Evolutionary conservation across 2,888 invertebrate genomes (phyloP).

Genomic region (Stenolophus ochropezus): DNA sequence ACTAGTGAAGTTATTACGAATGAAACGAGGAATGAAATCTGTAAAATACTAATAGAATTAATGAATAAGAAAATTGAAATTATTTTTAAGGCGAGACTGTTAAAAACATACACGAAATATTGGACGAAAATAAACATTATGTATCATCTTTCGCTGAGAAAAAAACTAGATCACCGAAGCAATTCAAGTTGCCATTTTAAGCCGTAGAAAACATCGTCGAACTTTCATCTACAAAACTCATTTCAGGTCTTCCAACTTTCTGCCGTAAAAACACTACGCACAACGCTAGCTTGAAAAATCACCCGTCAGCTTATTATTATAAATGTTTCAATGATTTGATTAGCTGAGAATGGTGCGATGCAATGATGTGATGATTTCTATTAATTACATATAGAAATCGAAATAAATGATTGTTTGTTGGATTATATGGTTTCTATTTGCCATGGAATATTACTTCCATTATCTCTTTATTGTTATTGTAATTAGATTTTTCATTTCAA

Average conservation of each 20-base stretch:
- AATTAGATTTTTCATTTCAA: too few species aligned
- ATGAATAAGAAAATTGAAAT: too few species aligned
- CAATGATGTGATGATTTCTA: neutral
- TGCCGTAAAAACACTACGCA: neutral
- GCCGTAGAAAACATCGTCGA: neutral
- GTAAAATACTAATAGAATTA: too few species aligned
- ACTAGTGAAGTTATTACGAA: too few species aligned
- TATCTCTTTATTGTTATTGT: too few species aligned
- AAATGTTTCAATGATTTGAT: neutral
- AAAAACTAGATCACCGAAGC: neutral
- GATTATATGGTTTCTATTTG: neutral
- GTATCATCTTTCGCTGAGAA: neutral
- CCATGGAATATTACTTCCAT: neutral
- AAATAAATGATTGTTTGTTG: neutral
- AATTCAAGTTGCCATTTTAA: constrained; percentile 7
- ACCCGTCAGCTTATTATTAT: neutral
- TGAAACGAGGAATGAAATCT: too few species aligned
- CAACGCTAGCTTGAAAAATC: neutral
- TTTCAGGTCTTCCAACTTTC: neutral
- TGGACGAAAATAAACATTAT: too few species aligned
- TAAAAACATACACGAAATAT: too few species aligned
- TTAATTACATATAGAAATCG: neutral
- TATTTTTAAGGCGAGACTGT: too few species aligned
- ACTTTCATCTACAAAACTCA: constrained; percentile 20
- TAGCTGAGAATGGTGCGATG: neutral